Base-by-base conservation (phyloP, 1,140 invertebrate species). In the Papilio xuthus region DNA sequence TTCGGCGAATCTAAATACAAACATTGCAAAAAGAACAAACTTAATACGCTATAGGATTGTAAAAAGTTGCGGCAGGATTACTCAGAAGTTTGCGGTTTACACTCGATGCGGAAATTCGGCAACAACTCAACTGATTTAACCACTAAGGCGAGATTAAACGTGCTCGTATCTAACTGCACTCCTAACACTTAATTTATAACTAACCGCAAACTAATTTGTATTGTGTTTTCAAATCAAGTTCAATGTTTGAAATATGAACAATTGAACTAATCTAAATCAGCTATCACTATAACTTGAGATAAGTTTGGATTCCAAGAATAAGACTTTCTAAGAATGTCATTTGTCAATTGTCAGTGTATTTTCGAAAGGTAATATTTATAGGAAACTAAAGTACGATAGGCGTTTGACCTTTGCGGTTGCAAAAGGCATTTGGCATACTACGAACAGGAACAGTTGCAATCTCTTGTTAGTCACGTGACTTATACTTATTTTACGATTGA, bases 51-150 rank as follows among this genome's bases (percentile, higher is more conserved):
- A 26, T 26, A 60, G 3, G 60, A 60, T 60, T 60, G 20, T 32
- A 63, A 67, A 67, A 67, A 67, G 60, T 67, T 67, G 60, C 26
- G 26, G 60, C 12, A 18, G 1, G 13, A 28, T 28, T 28, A 67
- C 9, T 67, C 13, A 67, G 60, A 67, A 67, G 32, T 67, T 4
- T 67, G 60, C 60, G 23, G 60, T 67, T 67, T 67, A 32, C 13
- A 67, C 12, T 28, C 60, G 26, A 67, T 67, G 26, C 60, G 60
- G 26, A 67, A 67, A 67, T 67, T 67, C 26, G 60, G 26, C 60
- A 4, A 28, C 7, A 63, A 63, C n/a, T 18, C 2, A 18, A 15
- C 47, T 18, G 47, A 50, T 6, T 20, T 20, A 4, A 20, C 53
- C 6, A 23, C 53, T 23, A n/a, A 9, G 53, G 18, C 53, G 18